A percentile compares a stretch with the other conserved stretches of the same genome.
These are phyloP conservation scores for Tetranychus cinnabarinus DNA, from an alignment of 1,140 invertebrate genomes.

Conservation along the genomic window DNA sequence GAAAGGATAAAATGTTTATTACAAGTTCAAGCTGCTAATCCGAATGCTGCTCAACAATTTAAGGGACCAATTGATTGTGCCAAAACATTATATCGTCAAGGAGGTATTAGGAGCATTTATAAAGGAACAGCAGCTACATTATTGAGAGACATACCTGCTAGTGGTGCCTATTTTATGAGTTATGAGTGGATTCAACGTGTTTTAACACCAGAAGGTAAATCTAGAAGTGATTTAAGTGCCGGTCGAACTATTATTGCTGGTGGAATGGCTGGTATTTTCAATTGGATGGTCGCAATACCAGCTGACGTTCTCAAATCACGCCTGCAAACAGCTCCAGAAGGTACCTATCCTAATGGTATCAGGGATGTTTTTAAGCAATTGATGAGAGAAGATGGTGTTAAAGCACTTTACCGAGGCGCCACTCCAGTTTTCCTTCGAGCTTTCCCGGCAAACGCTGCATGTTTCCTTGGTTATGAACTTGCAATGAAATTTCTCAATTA, in stretches of 20 bases:
- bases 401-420: constrained; percentile 55
- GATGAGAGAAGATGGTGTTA: constrained; percentile 51
- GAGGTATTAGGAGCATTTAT: constrained; percentile 77
- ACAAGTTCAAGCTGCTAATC: constrained; percentile 34
- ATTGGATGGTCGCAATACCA: constrained; percentile 89
- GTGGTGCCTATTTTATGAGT: constrained; percentile 86
- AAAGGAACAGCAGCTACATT: constrained; percentile 83
- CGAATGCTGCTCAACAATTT: constrained; percentile 35
- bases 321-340: constrained; percentile 74
- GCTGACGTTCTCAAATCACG: constrained; percentile 92
- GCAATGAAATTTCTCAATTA: constrained; percentile 37
- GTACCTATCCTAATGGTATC: constrained; percentile 65
- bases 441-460: constrained; percentile 79
- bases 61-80: constrained; percentile 74
- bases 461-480: constrained; percentile 61
- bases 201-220: constrained; percentile 33
- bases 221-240: constrained; percentile 31
- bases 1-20: constrained; percentile 92
- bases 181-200: constrained; percentile 68
- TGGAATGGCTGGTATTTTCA: constrained; percentile 80
- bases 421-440: constrained; percentile 66
- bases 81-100: constrained; percentile 70
- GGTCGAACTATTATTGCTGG: constrained; percentile 66
- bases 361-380: constrained; percentile 54
- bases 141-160: constrained; percentile 65